These are phyloP conservation scores for Deroplatys truncata DNA, from an alignment of 2,888 invertebrate genomes.

Conservation along the genomic window DNA sequence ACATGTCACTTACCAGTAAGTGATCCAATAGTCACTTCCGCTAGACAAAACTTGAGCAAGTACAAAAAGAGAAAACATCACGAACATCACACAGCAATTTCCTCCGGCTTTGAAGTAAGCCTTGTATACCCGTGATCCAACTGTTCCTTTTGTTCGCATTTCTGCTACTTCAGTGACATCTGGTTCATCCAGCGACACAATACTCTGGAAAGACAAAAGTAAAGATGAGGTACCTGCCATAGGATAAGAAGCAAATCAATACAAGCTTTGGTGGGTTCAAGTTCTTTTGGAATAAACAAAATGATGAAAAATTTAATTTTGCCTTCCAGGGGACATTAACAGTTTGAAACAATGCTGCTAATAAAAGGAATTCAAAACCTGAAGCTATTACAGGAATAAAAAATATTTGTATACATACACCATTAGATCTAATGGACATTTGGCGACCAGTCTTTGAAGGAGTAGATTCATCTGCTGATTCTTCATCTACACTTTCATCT, in stretches of 20 bases:
- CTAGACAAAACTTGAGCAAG: conserved; percentile 59
- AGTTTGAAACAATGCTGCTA: too few relatives aligned
- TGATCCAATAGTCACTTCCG: conserved; percentile 65
- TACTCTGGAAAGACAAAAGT: conserved; percentile 17
- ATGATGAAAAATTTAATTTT: too few relatives aligned
- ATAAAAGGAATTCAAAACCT: too few relatives aligned
- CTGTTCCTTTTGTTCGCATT: conserved; percentile 24
- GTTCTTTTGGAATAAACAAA: too few relatives aligned
- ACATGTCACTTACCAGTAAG: conserved; percentile 58
- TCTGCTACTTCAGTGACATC: conserved; percentile 29
- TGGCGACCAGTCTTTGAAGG: background rate
- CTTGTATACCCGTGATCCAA: conserved; percentile 50
- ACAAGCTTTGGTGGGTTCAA: too few relatives aligned
- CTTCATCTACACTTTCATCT: conserved; percentile 14
- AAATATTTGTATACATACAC: background rate
- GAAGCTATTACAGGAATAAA: too few relatives aligned
- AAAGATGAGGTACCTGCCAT: background rate
- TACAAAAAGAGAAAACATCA: conserved; percentile 59
- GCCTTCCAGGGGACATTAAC: too few relatives aligned
- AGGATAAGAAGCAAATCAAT: background rate
- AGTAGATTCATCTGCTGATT: background rate
- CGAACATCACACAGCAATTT: conserved; percentile 54
- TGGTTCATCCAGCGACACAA: conserved; percentile 19
- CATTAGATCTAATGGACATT: background rate
- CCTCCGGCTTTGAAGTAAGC: conserved; percentile 71